These are phyloP conservation scores for Metopolophium dirhodum DNA, from an alignment of 1,140 invertebrate species.

Conservation along the genomic window DNA sequence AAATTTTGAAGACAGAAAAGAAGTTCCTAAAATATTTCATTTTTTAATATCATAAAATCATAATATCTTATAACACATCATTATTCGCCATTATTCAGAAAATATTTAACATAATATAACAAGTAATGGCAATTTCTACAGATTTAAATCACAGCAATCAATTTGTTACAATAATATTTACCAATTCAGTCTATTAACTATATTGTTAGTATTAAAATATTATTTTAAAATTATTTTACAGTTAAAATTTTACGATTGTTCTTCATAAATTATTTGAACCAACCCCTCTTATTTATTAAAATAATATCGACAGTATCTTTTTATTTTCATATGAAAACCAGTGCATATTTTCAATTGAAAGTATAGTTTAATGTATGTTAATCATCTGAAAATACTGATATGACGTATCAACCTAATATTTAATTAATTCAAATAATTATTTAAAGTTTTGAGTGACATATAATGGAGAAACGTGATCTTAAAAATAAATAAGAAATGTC, in stretches of 20 bases:
- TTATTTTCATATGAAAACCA: not conserved
- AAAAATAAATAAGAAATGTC: not conserved
- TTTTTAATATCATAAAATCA: not conserved
- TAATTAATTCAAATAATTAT: too few species aligned
- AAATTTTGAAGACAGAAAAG: not conserved
- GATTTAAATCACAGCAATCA: not conserved
- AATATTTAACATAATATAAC: not conserved
- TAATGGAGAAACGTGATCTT: not conserved
- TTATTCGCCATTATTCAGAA: not conserved
- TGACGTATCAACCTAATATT: not conserved
- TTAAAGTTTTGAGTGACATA: not conserved
- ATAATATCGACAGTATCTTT: not conserved
- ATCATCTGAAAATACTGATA: not conserved
- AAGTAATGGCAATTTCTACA: not conserved
- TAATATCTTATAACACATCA: not conserved
- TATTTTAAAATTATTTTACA: too few species aligned
- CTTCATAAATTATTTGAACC: too few species aligned
- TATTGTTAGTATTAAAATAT: too few species aligned
- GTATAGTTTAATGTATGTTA: not conserved
- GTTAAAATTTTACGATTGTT: too few species aligned
- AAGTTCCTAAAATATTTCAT: too few species aligned
- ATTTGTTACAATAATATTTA: not conserved
- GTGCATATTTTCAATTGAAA: not conserved
- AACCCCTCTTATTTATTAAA: not conserved
- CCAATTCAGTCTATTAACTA: too few species aligned